These are phyloP conservation scores for Epinephelus malabaricus DNA, from an alignment of 2,797 vertebrate species.

Conservation along the genomic window DNA sequence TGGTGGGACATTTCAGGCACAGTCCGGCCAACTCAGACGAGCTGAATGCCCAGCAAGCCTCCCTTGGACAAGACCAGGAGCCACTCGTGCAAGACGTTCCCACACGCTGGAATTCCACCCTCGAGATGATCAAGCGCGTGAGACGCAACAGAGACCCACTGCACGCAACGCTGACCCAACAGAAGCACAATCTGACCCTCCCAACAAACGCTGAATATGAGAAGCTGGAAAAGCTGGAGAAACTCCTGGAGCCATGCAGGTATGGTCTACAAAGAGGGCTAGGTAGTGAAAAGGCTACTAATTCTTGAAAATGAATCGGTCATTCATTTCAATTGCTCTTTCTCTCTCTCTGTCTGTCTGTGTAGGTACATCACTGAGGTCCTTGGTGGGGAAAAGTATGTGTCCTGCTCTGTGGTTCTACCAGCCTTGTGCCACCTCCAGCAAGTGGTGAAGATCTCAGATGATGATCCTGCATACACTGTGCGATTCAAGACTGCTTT, in stretches of 20 bases:
- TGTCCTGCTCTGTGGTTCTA: too few species aligned
- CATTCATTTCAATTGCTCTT: slow-evolving; percentile 27
- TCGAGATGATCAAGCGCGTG: too few species aligned
- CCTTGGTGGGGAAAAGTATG: too few species aligned
- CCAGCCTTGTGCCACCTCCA: too few species aligned
- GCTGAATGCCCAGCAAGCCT: slow-evolving; percentile 22
- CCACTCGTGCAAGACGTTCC: slow-evolving; percentile 42
- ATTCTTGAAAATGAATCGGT: too few species aligned
- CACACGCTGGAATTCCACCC: slow-evolving; percentile 35
- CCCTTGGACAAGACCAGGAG: slow-evolving; percentile 21
- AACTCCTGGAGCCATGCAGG: slow-evolving; percentile 38
- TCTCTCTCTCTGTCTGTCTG: not conserved
- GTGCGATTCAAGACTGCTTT: too few species aligned
- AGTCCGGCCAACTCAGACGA: not conserved
- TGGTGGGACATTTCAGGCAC: slow-evolving; percentile 39
- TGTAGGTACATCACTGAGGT: not conserved
- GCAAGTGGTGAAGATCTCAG: too few species aligned
- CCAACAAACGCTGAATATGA: slow-evolving; percentile 30
- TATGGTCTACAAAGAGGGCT: slow-evolving; percentile 8
- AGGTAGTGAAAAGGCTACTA: not conserved
- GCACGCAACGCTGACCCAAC: slow-evolving; percentile 20
- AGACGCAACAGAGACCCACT: slow-evolving; percentile 25
- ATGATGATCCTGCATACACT: too few species aligned
- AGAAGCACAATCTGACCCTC: slow-evolving; percentile 23
- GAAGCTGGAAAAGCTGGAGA: slow-evolving; percentile 22